Evolutionary conservation across 2,113 vertebrate species (phyloP).

Genomic region (Leptocoma aspasia): DNA sequence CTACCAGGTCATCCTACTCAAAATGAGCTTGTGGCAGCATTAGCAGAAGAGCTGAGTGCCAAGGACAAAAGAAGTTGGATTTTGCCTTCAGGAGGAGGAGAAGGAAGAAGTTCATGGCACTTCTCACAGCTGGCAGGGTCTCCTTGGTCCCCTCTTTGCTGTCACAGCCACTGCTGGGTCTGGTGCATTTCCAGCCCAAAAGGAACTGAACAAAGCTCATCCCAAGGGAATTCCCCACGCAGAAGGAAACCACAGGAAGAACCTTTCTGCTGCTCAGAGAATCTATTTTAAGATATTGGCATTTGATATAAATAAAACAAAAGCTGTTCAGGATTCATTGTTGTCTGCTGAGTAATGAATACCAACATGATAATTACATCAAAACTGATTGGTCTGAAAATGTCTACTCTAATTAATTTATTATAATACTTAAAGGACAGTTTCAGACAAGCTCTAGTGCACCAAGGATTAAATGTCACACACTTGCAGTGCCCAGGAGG

Average conservation of each 20-base stretch:
- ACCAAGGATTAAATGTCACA: conserved; percentile 43
- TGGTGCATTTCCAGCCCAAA: not conserved
- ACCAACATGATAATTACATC: conserved; percentile 49
- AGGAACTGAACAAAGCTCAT: not conserved
- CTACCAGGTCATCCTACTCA: not conserved
- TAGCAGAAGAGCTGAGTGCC: not conserved
- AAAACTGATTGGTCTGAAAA: conserved; percentile 56
- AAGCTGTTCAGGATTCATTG: conserved; percentile 17
- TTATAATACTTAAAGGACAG: conserved; percentile 18
- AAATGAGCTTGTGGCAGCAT: not conserved
- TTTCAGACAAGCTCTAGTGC: conserved; percentile 43
- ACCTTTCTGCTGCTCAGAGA: not conserved
- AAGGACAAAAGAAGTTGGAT: not conserved
- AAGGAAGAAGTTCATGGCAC: not conserved
- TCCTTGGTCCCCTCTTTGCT: not conserved
- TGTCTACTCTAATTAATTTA: conserved; percentile 52
- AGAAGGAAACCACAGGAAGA: not conserved
- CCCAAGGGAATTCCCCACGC: not conserved
- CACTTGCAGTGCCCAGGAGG: not conserved
- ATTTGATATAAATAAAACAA: conserved; percentile 36
- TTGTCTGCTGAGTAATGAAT: conserved; percentile 18
- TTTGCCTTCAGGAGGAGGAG: not conserved
- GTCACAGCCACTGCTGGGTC: not conserved
- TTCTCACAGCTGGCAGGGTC: not conserved
- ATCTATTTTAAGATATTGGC: not conserved